Evolutionary conservation across 2,888 invertebrate species (phyloP).

Genomic region (Slavum lentiscoides): DNA sequence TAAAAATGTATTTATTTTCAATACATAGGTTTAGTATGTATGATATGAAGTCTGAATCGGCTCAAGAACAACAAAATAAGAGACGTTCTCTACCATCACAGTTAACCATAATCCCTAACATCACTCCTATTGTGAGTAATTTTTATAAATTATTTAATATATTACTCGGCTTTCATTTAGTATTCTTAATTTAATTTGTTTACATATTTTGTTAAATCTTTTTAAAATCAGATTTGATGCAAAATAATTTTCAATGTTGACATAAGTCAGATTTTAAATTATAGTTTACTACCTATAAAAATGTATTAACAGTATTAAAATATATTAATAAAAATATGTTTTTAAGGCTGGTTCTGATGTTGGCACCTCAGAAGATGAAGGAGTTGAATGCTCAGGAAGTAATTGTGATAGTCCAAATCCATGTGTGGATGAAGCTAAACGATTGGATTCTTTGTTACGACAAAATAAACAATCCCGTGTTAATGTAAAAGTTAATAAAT

Average conservation of each 20-base stretch:
- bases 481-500: constrained; percentile 46
- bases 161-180: background rate
- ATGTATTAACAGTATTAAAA: background rate
- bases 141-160: background rate
- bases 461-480: constrained; percentile 58
- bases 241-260: background rate
- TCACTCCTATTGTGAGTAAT: constrained; percentile 48
- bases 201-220: background rate
- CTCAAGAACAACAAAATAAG: constrained; percentile 53
- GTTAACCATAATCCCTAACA: constrained; percentile 27
- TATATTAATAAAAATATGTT: background rate
- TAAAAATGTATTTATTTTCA: constrained; percentile 22
- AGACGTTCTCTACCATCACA: constrained; percentile 54
- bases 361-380: constrained; percentile 55
- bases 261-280: background rate
- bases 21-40: constrained; percentile 74
- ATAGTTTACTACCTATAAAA: background rate
- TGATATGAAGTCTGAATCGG: constrained; percentile 65
- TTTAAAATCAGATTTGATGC: background rate
- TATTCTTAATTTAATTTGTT: background rate
- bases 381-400: constrained; percentile 55
- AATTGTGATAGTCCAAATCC: constrained; percentile 55
- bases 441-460: constrained; percentile 58
- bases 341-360: constrained; percentile 45
- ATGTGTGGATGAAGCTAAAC: constrained; percentile 55